Base-by-base conservation (phyloP, 2,113 vertebrate species). In the Malurus melanocephalus region DNA sequence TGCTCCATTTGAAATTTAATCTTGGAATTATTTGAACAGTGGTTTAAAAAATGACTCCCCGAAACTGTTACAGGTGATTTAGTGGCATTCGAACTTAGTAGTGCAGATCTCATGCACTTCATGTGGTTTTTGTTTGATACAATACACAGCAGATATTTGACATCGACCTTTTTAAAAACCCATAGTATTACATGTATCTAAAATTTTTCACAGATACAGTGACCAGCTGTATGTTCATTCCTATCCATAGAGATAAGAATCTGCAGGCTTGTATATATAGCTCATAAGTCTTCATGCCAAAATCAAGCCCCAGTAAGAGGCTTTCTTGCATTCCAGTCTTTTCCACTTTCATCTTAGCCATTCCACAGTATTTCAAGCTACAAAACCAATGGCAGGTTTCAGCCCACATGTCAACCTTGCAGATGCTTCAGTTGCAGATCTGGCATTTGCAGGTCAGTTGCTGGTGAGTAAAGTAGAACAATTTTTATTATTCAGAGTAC, bases 1-100 rank as follows among this genome's bases (percentile, higher is more conserved):
- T 90, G 57, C 42, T 93, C 48, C 68, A 28, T 86, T 93, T 93
- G 49, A 80, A 96, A 95, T 90, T 94, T 95, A 93, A 90, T 94
- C 79, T 94, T 90, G 92, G 89, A 89, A 90, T 94, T 92, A 92
- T 93, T 94, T 94, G 61, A 93, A 88, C 57, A 64, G 46, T 78
- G 13, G 17, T 78, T 96, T 89, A 94, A 90, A 91, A 64, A 73
- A 93, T 85, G 49, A 57, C 38, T 88, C 14, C 78, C 67, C 81
- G 51, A 62, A 86, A 13, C 21, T 94, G 21, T 59, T 92, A 43
- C 17, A 80, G 38, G 53, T 83, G 48, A 71, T 65, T 45, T 65
- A 89, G 68, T 75, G 77, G 30, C 22, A 93, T 72, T 57, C 15
- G 71, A 55, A 38, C 38, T 57, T 35, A 61, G 42, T 23, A 55